phyloP scores from a whole-genome alignment of 53 echinoderm and acorn worm species.

The Arbacia lixula region DNA sequence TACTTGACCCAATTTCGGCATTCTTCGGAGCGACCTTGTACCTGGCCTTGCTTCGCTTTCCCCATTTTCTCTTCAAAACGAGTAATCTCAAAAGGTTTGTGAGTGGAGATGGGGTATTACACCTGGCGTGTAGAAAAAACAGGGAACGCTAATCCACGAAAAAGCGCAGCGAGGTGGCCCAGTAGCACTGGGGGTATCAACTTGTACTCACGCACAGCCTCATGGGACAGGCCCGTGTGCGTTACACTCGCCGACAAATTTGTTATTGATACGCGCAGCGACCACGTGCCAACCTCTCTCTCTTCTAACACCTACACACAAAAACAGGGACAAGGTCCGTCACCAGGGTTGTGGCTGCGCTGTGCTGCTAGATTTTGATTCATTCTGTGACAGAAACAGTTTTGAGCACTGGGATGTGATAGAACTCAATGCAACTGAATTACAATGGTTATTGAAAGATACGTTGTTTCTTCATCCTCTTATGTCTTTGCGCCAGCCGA shows the following conservation, averaged over 20 bases:
- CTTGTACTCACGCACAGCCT: not conserved
- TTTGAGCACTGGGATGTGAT: no score
- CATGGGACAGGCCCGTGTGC: slow-evolving; percentile 5
- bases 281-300: slow-evolving; percentile 15
- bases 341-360: no score
- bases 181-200: slow-evolving; percentile 22
- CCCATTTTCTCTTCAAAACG: not conserved
- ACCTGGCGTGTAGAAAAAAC: not conserved
- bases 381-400: no score
- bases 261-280: slow-evolving; percentile 14
- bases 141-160: not conserved
- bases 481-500: no score
- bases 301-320: no score
- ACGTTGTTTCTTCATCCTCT: no score
- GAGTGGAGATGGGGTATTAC: not conserved
- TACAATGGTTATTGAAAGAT: no score
- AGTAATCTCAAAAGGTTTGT: no score
- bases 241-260: slow-evolving; percentile 19
- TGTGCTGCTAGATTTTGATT: no score
- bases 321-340: no score
- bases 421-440: no score
- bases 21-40: slow-evolving; percentile 24
- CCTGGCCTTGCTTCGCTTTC: not conserved
- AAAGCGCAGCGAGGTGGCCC: slow-evolving; percentile 4
- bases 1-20: slow-evolving; percentile 22